Evolutionary conservation across 2,888 invertebrate genomes (phyloP).

Genomic region (Ichneumoninae sp.): DNA sequence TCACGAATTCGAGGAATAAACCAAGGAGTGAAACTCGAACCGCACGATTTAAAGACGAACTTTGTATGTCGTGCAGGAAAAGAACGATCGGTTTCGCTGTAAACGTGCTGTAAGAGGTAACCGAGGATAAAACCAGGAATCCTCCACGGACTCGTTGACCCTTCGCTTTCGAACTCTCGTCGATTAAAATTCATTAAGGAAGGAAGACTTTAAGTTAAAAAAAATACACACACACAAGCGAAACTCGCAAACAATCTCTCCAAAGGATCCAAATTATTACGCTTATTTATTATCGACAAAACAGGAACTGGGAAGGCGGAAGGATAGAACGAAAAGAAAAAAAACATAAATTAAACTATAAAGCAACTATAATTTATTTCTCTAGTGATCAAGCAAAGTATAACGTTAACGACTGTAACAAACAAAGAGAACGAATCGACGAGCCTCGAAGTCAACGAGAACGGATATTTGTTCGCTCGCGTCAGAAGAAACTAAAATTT

Average conservation of each 20-base stretch:
- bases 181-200: not conserved
- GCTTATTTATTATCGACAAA: slow-evolving; percentile 73
- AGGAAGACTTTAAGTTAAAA: not conserved
- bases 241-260: slow-evolving; percentile 43
- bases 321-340: slow-evolving; percentile 19
- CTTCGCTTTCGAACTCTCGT: slow-evolving; percentile 11
- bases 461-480: not conserved
- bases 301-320: not conserved
- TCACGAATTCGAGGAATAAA: slow-evolving; percentile 14
- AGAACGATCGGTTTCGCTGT: not conserved
- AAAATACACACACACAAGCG: slow-evolving; percentile 14
- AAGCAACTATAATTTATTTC: slow-evolving; percentile 62
- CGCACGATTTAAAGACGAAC: slow-evolving; percentile 6
- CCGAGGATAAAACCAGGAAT: slow-evolving; percentile 3
- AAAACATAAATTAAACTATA: slow-evolving; percentile 11
- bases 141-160: slow-evolving; percentile 1
- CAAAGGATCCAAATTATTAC: slow-evolving; percentile 71
- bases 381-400: slow-evolving; percentile 48
- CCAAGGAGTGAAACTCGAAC: not conserved
- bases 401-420: not conserved
- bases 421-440: not conserved
- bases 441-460: not conserved
- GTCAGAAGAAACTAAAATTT: not conserved
- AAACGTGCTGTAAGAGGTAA: slow-evolving; percentile 17
- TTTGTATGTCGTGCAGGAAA: not conserved